A percentile compares a stretch with the other conserved stretches of the same genome.
Evolutionary conservation across 2,888 invertebrate species (phyloP).

Genomic region (Cybosia mesomella): DNA sequence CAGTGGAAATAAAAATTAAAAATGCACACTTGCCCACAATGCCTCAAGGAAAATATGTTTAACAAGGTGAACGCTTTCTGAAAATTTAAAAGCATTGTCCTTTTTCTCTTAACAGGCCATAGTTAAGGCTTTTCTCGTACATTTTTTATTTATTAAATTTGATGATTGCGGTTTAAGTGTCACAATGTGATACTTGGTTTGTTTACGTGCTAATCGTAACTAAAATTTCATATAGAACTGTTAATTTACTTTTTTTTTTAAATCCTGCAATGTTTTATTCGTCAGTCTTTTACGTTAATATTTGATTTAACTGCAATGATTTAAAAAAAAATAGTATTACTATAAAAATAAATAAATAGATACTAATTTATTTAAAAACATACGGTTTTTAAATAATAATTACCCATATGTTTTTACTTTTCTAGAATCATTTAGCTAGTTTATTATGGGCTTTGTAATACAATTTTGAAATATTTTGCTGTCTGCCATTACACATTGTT

Average conservation of each 20-base stretch:
- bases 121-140: slow-evolving; percentile 35
- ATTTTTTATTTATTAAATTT: slow-evolving; percentile 37
- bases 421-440: too few relatives aligned
- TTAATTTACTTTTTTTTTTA: not conserved
- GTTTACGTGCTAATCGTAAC: not conserved
- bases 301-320: too few relatives aligned
- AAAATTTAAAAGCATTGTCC: slow-evolving; percentile 67
- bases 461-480: too few relatives aligned
- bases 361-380: too few relatives aligned
- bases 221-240: too few relatives aligned
- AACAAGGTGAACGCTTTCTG: slow-evolving; percentile 61
- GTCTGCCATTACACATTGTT: too few relatives aligned
- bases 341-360: too few relatives aligned
- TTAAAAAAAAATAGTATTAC: too few relatives aligned
- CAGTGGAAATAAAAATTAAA: slow-evolving; percentile 82
- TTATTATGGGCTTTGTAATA: too few relatives aligned
- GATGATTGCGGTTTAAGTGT: slow-evolving; percentile 31
- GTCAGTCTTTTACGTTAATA: too few relatives aligned
- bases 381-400: too few relatives aligned
- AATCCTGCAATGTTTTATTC: not conserved
- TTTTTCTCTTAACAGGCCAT: slow-evolving; percentile 50
- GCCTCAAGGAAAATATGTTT: slow-evolving; percentile 82
- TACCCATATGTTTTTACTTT: too few relatives aligned
- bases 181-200: slow-evolving; percentile 25
- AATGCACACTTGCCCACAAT: slow-evolving; percentile 77